Conservation (phyloP, 2,888 invertebrate species). For the Orchesella flavescens region DNA sequence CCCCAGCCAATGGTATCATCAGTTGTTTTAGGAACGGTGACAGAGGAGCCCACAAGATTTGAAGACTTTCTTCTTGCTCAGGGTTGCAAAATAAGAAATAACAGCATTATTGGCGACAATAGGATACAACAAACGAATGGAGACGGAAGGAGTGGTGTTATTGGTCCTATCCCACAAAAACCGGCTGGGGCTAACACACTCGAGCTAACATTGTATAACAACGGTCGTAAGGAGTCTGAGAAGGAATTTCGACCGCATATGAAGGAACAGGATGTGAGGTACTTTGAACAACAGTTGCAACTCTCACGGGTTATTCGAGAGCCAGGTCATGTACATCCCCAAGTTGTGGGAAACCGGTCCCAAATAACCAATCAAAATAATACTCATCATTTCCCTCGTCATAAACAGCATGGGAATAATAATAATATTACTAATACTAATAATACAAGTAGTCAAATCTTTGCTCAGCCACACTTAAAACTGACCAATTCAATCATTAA, state of each 20-base stretch:
- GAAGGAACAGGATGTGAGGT: background rate
- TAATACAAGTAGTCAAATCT: background rate
- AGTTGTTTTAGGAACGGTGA: constrained; percentile 53
- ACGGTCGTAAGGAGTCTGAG: constrained; percentile 44
- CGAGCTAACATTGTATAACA: constrained; percentile 53
- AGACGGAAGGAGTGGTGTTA: background rate
- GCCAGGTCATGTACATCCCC: too few species aligned
- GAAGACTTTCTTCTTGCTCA: constrained; percentile 53
- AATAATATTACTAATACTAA: background rate
- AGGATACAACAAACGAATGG: background rate
- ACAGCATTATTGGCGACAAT: background rate
- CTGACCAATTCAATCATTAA: constrained; percentile 26
- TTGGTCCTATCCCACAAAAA: background rate
- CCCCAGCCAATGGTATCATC: background rate
- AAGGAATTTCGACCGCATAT: constrained; percentile 34
- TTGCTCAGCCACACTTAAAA: constrained; percentile 43
- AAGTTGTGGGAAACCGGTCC: background rate
- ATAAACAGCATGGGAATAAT: background rate
- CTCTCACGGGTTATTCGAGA: constrained; percentile 46
- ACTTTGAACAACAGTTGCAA: constrained; percentile 40
- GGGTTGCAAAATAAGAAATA: constrained; percentile 3
- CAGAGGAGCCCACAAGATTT: constrained; percentile 57
- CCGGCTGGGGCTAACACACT: constrained; percentile 39
- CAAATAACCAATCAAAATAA: background rate
- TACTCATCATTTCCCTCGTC: constrained; percentile 7